A percentile compares a stretch with the other conserved stretches of the same genome.
These are phyloP conservation scores for Indicator indicator DNA, from an alignment of 2,113 vertebrate species.

Conservation along the genomic window DNA sequence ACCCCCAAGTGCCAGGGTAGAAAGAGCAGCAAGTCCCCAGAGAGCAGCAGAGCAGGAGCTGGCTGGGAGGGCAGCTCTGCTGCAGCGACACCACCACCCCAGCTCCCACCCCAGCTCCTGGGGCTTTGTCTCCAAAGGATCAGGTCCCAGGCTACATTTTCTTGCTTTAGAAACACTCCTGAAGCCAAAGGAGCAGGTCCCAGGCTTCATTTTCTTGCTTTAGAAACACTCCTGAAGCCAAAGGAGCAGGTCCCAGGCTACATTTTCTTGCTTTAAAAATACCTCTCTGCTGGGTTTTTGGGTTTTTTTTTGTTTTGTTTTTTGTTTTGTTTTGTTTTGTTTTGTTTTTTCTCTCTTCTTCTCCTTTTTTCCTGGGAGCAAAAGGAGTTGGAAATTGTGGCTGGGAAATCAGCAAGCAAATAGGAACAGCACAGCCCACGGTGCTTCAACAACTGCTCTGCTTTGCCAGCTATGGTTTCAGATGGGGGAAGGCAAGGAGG, in stretches of 20 bases:
- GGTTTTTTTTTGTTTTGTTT: not conserved
- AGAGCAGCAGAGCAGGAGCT: not conserved
- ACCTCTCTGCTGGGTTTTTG: not conserved
- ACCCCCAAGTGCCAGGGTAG: not conserved
- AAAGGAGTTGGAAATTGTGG: not conserved
- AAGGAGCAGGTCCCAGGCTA: not conserved
- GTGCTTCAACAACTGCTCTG: not conserved
- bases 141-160: not conserved
- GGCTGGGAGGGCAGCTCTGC: not conserved
- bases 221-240: not conserved
- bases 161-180: not conserved
- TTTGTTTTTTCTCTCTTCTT: not conserved
- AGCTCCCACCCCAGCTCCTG: fast-evolving
- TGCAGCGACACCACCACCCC: not conserved
- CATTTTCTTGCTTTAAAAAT: not conserved
- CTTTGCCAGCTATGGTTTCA: not conserved
- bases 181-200: not conserved
- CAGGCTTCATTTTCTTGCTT: not conserved
- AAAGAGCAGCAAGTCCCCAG: not conserved
- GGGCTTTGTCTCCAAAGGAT: not conserved
- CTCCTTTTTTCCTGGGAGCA: not conserved
- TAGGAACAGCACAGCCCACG: not conserved
- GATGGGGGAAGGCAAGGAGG: too few species aligned
- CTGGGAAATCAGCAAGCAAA: not conserved
- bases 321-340: not conserved